A percentile compares a stretch with the other conserved stretches of the same genome.
Evolutionary conservation across 2,113 vertebrate species (phyloP).

Genomic region (Mustela nigripes): DNA sequence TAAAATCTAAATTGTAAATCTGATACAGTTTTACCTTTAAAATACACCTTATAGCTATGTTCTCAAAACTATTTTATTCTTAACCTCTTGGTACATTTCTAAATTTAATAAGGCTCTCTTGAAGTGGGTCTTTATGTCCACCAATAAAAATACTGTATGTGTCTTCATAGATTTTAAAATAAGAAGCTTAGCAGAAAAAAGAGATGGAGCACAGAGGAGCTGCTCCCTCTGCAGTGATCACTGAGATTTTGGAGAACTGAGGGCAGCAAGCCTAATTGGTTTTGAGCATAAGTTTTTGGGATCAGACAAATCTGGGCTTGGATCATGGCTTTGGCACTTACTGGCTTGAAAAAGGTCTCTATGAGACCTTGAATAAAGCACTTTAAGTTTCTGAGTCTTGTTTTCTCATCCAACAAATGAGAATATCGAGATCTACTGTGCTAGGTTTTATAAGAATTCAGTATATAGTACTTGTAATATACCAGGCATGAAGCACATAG

Average conservation of each 20-base stretch:
- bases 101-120: not conserved
- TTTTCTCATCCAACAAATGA: not conserved
- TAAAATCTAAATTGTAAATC: not conserved
- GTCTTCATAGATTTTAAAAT: conserved; percentile 10
- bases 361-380: not conserved
- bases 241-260: not conserved
- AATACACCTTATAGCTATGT: not conserved
- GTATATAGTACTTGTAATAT: not conserved
- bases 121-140: not conserved
- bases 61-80: conserved; percentile 14
- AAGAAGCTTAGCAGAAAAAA: not conserved
- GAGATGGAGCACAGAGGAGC: not conserved
- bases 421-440: not conserved
- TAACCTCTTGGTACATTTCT: not conserved
- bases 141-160: conserved; percentile 36
- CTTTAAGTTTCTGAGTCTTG: not conserved
- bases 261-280: not conserved
- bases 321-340: not conserved
- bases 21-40: not conserved
- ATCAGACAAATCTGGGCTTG: not conserved
- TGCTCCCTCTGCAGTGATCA: not conserved
- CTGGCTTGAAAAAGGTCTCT: not conserved
- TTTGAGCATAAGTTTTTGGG: not conserved
- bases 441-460: not conserved
- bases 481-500: not conserved